These are phyloP conservation scores for Felis chaus DNA, from an alignment of 2,113 vertebrate genomes.

Conservation along the genomic window DNA sequence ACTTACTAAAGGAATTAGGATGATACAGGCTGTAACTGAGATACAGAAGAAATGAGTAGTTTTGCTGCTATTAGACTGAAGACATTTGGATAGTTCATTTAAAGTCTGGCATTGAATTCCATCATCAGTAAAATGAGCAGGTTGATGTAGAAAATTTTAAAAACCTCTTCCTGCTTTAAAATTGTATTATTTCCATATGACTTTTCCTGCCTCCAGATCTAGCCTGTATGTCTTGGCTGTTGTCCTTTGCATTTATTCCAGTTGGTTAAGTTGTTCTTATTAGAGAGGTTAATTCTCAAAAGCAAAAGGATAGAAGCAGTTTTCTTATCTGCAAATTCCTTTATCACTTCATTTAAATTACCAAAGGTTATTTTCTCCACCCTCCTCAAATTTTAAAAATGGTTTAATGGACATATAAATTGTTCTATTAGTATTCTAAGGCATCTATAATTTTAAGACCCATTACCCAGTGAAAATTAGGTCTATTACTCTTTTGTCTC, in stretches of 20 bases:
- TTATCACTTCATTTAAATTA: background rate
- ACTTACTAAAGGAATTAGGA: background rate
- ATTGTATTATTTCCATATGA: background rate
- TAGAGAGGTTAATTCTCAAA: background rate
- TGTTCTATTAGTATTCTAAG: background rate
- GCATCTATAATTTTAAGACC: background rate
- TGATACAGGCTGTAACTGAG: background rate
- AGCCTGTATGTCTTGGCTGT: background rate
- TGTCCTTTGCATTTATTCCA: background rate
- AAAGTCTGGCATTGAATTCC: slow-evolving; percentile 12
- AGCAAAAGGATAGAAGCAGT: background rate
- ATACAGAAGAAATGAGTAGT: background rate
- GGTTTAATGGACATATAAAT: background rate
- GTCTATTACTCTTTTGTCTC: background rate
- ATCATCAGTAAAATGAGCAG: background rate
- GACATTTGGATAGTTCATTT: background rate
- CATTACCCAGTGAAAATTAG: background rate
- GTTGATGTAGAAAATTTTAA: background rate
- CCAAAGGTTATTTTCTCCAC: background rate
- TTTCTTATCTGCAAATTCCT: background rate
- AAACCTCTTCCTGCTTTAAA: background rate
- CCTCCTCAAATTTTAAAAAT: background rate
- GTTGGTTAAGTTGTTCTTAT: background rate
- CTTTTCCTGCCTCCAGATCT: background rate
- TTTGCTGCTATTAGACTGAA: background rate